A percentile compares a stretch with the other conserved stretches of the same genome.
These are phyloP conservation scores for Corapipo altera DNA, from an alignment of 2,113 vertebrate species.

Conservation along the genomic window DNA sequence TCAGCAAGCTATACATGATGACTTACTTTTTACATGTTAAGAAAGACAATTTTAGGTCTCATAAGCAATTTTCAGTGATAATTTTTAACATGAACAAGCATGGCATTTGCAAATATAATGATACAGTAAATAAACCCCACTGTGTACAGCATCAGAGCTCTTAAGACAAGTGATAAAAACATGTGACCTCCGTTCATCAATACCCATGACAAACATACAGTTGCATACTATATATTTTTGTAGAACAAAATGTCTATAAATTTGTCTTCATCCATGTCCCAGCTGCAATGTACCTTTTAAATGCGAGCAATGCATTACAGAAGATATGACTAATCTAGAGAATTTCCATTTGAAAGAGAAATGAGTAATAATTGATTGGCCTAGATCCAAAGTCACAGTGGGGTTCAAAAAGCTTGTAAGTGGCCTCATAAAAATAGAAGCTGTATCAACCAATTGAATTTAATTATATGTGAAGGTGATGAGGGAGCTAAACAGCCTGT, in stretches of 20 bases:
- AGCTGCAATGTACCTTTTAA: slow-evolving; percentile 25
- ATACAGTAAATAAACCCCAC: not conserved
- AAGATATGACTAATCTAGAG: slow-evolving; percentile 71
- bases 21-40: not conserved
- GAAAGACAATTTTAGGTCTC: not conserved
- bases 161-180: not conserved
- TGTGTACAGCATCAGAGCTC: not conserved
- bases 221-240: not conserved
- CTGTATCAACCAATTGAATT: slow-evolving; percentile 84
- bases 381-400: slow-evolving; percentile 79
- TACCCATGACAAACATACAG: not conserved
- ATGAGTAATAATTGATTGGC: slow-evolving; percentile 82
- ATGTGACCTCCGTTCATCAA: not conserved
- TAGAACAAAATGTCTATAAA: not conserved
- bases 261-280: not conserved
- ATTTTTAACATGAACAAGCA: not conserved
- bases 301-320: slow-evolving; percentile 21
- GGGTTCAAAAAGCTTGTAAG: slow-evolving; percentile 82
- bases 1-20: not conserved
- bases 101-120: not conserved
- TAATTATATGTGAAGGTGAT: slow-evolving; percentile 86
- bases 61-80: not conserved
- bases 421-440: slow-evolving; percentile 84
- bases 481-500: slow-evolving; percentile 81
- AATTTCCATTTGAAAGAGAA: slow-evolving; percentile 83